Evolutionary conservation across 2,797 vertebrate species (phyloP), one percentile per base, ranked within the genome.

Genomic region (Tamandua tetradactyla): DNA sequence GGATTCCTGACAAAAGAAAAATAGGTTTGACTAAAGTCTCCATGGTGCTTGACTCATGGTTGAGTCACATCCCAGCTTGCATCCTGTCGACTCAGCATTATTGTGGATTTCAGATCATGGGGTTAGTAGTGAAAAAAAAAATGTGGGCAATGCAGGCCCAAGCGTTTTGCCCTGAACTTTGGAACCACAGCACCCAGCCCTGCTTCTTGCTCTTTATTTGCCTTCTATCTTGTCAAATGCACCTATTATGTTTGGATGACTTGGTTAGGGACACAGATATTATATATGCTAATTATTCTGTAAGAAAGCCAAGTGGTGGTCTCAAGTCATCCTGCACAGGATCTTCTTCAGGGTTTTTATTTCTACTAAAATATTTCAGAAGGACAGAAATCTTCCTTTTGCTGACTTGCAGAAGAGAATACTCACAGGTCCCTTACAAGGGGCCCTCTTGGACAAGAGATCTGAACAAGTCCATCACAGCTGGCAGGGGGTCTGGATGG

Each of bases 1-100:
- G 91, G 17, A 85, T 64, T 92, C 62, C 69, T 94, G 59, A 49
- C n/a, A 61, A 86, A 87, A 93, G 66, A 84, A 81, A 88, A 93
- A 5, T 44, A 71, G 30, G 7, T 83, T 80, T 92, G 57, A 83
- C 1, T 40, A 30, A 85, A 72, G 76, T 5, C 47, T 91, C 40
- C 1, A 1, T 22, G 52, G 68, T 78, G 78, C 81, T 92, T 83
- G 64, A 80, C 44, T 85, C 62, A 49, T 32, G 42, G 17, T 52
- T 64, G 37, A 91, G 64, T 94, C 78, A 85, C 8, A 57, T 22
- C 32, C 5, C 22, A 86, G 27, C 32, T 79, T n/a, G 27, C 7
- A 37, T 64, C 35, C 64, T 47, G 47, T 91, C 44, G 42, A 35
- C 42, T 85, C 37, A 62, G 17, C 64, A 84, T 68, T 81, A 52